These are phyloP conservation scores for Odontothrips loti DNA, from an alignment of 2,888 invertebrate species.

Conservation along the genomic window DNA sequence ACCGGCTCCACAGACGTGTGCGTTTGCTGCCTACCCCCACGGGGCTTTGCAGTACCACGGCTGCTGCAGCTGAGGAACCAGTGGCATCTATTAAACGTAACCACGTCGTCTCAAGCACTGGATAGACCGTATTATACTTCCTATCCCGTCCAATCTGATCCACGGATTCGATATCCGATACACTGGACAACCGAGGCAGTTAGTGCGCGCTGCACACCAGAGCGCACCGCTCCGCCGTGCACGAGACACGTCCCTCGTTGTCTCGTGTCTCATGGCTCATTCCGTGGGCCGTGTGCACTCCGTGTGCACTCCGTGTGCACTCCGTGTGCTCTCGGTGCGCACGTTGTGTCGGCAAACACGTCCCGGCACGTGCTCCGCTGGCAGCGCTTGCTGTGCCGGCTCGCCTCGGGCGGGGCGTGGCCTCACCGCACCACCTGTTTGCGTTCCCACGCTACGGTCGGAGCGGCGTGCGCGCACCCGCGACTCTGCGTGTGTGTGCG, in stretches of 20 bases:
- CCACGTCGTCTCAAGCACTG: too few species aligned
- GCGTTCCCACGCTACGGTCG: conserved; percentile 9
- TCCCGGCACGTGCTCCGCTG: conserved; percentile 3
- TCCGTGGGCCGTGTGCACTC: too few species aligned
- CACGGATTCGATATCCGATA: too few species aligned
- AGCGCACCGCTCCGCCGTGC: too few species aligned
- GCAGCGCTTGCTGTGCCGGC: too few species aligned
- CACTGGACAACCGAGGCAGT: too few species aligned
- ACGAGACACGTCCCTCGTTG: neutral
- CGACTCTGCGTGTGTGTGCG: neutral
- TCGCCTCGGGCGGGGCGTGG: neutral
- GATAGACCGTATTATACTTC: too few species aligned
- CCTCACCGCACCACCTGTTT: conserved; percentile 16
- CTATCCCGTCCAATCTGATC: too few species aligned
- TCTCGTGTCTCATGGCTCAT: neutral
- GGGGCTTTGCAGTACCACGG: neutral
- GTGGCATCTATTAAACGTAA: too few species aligned
- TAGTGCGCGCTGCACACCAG: too few species aligned
- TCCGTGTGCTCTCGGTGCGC: neutral
- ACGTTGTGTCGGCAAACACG: neutral
- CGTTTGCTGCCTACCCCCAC: neutral
- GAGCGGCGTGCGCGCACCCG: neutral
- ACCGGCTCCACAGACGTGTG: neutral
- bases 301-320: neutral
- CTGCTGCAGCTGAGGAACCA: too few species aligned